Evolutionary conservation across 1,140 invertebrate genomes (phyloP).

Genomic region (Bombus huntii): DNA sequence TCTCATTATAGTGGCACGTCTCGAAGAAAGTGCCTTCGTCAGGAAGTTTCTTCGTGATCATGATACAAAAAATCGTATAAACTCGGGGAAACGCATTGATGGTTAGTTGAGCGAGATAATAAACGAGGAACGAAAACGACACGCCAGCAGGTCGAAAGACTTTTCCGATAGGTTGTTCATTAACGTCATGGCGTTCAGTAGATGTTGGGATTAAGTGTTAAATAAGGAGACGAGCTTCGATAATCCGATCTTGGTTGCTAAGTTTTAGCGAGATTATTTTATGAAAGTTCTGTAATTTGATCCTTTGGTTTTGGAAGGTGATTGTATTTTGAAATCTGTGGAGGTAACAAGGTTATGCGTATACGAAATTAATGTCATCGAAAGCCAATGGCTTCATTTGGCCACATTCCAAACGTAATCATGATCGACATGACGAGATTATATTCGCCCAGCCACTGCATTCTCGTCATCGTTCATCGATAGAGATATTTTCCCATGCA

Average conservation of each 20-base stretch:
- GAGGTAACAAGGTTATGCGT: neutral
- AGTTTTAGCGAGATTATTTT: neutral
- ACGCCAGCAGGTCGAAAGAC: neutral
- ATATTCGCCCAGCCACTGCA: neutral
- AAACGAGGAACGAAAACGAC: neutral
- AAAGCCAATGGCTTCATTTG: neutral
- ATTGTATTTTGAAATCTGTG: neutral
- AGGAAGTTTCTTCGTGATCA: neutral
- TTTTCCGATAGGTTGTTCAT: neutral
- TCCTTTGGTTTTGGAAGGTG: neutral
- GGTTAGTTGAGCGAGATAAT: neutral
- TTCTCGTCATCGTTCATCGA: constrained; percentile 16
- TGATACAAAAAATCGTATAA: neutral
- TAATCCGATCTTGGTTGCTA: neutral
- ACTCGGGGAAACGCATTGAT: neutral
- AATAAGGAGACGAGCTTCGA: neutral
- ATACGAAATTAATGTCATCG: neutral
- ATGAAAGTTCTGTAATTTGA: neutral
- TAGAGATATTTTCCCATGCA: neutral
- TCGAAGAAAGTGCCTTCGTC: neutral
- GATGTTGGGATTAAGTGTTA: neutral
- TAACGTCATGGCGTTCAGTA: neutral
- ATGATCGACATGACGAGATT: constrained; percentile 12
- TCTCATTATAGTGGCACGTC: neutral
- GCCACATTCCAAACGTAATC: constrained; percentile 24